Conservation (phyloP, 2,888 invertebrate genomes). For the Euclidia mi region DNA sequence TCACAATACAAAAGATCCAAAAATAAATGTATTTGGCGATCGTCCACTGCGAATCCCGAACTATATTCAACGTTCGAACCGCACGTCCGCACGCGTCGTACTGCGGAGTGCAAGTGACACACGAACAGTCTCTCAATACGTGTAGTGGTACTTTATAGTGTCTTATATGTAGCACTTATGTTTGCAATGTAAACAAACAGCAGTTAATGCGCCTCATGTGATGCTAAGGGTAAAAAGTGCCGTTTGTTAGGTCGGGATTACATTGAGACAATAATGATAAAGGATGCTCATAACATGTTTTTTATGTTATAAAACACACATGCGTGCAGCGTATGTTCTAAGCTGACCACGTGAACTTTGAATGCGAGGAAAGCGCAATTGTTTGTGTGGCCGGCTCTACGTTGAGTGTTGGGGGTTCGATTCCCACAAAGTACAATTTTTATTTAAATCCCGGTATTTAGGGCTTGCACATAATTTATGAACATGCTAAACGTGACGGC, state of each 20-base stretch:
- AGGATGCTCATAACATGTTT: no score
- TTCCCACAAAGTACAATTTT: no score
- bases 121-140: background rate
- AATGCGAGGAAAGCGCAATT: no score
- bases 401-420: no score
- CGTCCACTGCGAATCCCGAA: conserved; percentile 37
- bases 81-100: conserved; percentile 11
- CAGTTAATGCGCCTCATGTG: conserved; percentile 36
- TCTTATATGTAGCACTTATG: conserved; percentile 35
- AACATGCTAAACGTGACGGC: no score
- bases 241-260: background rate
- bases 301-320: no score
- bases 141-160: conserved; percentile 1
- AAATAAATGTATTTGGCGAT: conserved; percentile 38
- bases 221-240: conserved; percentile 10
- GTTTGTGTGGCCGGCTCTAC: no score
- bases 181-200: conserved; percentile 51
- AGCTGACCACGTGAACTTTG: no score
- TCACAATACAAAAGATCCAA: conserved; percentile 24
- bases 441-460: no score
- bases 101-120: conserved; percentile 9
- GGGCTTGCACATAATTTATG: no score
- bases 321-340: no score
- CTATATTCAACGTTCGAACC: background rate
- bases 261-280: no score